Evolutionary conservation across 2,888 invertebrate genomes (phyloP), one percentile per base, ranked within the genome.

Genomic region (Subacronicta megacephala): DNA sequence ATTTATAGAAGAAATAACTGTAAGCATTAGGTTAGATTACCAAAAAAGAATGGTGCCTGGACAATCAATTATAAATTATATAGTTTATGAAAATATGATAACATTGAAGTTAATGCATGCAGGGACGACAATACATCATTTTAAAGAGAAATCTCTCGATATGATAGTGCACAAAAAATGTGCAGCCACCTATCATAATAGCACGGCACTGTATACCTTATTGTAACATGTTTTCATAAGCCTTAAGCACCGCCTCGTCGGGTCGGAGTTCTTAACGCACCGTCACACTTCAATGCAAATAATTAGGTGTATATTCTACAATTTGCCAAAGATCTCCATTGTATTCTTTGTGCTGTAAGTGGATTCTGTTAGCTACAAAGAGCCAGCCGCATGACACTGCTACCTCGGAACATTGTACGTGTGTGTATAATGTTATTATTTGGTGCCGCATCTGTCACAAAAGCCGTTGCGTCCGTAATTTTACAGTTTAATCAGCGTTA

Each of bases 401-500:
- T 89, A 90, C 88, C 87, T 87, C 53, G 55, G 47, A 60, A 60
- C 49, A 61, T 71, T 75, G 78, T 88, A 83, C 87, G 90, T 88
- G 89, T 89, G 88, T 90, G 85, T 84, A 88, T 93, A 92, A 93
- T 92, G 88, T 91, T 92, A 93, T 93, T 93, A 93, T 93, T 88
- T 87, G 77, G 78, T 76, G 90, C 91, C 90, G 87, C 94, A 94
- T 94, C 93, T 94, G 93, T 93, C 93, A 90, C 90, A 92, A 90
- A 90, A 87, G 84, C 84, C 88, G 86, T 89, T 90, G 88, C 88
- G 89, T 90, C 69, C 79, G 88, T 91, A 93, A 94, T 94, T 94
- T 94, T 92, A 94, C 93, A 94, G 93, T 94, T 93, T 94, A 94
- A 94, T 94, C 92, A 94, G 93, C 94, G 94, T 94, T 94, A 93